Conservation (phyloP, 2,113 vertebrate genomes). For the Varanus salvator region DNA sequence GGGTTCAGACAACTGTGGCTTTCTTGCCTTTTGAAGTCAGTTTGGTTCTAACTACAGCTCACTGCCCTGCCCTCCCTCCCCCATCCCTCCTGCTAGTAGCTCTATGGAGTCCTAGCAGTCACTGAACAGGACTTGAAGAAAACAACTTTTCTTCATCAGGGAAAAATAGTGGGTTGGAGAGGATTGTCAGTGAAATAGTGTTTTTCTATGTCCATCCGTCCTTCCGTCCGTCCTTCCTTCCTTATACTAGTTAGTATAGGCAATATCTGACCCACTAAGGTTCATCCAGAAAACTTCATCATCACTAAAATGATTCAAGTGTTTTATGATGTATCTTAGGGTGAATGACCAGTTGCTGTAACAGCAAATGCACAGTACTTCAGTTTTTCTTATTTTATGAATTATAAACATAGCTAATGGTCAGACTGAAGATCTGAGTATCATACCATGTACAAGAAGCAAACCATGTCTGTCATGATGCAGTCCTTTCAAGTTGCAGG, state of each 20-base stretch:
- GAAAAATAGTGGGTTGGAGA: not conserved
- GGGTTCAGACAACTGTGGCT: too few relatives aligned
- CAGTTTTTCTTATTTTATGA: not conserved
- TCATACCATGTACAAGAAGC: not conserved
- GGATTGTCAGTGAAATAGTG: not conserved
- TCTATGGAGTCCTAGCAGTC: too few relatives aligned
- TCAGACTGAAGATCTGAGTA: not conserved
- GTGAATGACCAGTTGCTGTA: not conserved
- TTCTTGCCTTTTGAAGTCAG: too few relatives aligned
- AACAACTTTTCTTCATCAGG: not conserved
- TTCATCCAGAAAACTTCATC: not conserved
- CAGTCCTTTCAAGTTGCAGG: not conserved
- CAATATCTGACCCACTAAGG: not conserved
- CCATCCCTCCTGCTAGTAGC: too few relatives aligned
- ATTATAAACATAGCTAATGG: not conserved
- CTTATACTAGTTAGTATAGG: too few relatives aligned
- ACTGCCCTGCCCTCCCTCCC: too few relatives aligned
- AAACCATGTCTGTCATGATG: too few relatives aligned
- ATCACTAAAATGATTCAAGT: not conserved
- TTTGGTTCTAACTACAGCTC: too few relatives aligned
- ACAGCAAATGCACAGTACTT: not conserved
- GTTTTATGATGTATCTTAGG: not conserved
- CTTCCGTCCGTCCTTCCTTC: too few relatives aligned
- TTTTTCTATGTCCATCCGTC: not conserved
- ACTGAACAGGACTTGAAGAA: not conserved